These are phyloP conservation scores for Ernsta delagoae DNA, from an alignment of 2,888 invertebrate species.

Conservation along the genomic window DNA sequence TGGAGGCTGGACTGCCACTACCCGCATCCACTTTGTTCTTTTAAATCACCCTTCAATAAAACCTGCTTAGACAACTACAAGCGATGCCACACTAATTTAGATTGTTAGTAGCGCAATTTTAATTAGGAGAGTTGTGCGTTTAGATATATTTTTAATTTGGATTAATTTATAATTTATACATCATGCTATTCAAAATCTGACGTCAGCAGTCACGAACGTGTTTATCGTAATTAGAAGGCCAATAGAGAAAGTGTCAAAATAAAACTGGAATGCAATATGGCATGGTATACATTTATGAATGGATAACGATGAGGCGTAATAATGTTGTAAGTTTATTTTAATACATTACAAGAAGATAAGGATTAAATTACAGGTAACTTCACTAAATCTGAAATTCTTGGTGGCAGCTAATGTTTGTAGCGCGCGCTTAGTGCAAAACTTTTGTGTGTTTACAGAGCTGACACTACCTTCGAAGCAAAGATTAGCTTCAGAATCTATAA, in stretches of 20 bases:
- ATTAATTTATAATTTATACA: slow-evolving; percentile 43
- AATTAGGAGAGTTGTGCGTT: slow-evolving; percentile 68
- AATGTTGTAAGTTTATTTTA: slow-evolving; percentile 61
- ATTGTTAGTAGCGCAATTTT: slow-evolving; percentile 48
- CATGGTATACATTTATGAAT: slow-evolving; percentile 49
- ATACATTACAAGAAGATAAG: slow-evolving; percentile 66
- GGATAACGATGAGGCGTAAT: slow-evolving; percentile 46
- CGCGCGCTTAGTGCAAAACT: slow-evolving; percentile 69
- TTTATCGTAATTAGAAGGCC: slow-evolving; percentile 44
- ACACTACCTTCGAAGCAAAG: slow-evolving; percentile 46
- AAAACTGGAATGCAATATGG: slow-evolving; percentile 48
- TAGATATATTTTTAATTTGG: slow-evolving; percentile 42
- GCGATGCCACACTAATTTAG: slow-evolving; percentile 62
- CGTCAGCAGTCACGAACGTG: slow-evolving; percentile 50
- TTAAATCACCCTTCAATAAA: slow-evolving; percentile 65
- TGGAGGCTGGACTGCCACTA: slow-evolving; percentile 76
- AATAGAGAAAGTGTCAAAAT: slow-evolving; percentile 50
- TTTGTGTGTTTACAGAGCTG: slow-evolving; percentile 65
- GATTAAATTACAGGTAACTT: slow-evolving; percentile 3
- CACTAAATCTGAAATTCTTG: slow-evolving; percentile 7
- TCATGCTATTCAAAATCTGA: slow-evolving; percentile 64
- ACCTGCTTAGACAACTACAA: slow-evolving; percentile 70
- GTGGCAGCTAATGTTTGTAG: slow-evolving; percentile 44
- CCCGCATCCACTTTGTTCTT: slow-evolving; percentile 76
- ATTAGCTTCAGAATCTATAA: slow-evolving; percentile 57